phyloP scores from a whole-genome alignment of 2,797 vertebrate genomes.

The Cynodonichthys magdalenae region DNA sequence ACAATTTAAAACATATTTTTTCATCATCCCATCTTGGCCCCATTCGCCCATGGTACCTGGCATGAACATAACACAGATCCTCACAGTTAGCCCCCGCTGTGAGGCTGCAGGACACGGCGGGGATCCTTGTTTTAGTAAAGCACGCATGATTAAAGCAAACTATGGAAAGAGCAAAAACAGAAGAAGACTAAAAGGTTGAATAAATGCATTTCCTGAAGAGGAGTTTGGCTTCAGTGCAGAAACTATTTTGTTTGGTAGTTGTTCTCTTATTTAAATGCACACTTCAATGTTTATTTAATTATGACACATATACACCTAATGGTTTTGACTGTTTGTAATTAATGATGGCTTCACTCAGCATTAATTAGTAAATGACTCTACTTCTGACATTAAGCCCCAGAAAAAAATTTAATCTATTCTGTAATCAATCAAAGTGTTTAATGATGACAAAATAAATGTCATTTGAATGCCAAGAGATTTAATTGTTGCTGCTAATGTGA shows the following conservation, averaged over 20 bases:
- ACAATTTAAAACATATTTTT: neutral
- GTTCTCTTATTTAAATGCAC: slow-evolving; percentile 2
- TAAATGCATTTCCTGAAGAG: neutral
- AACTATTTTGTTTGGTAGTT: neutral
- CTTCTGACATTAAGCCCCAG: slow-evolving; percentile 50
- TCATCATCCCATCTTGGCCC: slow-evolving; percentile 3
- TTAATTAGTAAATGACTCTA: slow-evolving; percentile 64
- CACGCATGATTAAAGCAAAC: slow-evolving; percentile 10
- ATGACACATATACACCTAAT: slow-evolving; percentile 35
- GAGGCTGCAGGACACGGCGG: slow-evolving; percentile 5
- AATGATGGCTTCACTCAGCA: slow-evolving; percentile 44
- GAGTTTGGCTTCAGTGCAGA: neutral
- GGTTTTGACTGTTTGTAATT: slow-evolving; percentile 47
- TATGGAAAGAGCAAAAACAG: neutral
- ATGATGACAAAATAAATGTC: slow-evolving; percentile 69
- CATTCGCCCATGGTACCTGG: slow-evolving; percentile 1
- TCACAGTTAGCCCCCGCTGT: slow-evolving; percentile 10
- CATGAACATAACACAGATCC: neutral
- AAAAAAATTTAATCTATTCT: slow-evolving; percentile 39
- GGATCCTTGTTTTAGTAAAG: slow-evolving; percentile 9
- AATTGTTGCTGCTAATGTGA: slow-evolving; percentile 61
- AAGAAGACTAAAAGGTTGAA: slow-evolving; percentile 7
- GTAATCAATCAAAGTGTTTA: slow-evolving; percentile 64
- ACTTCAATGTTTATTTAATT: slow-evolving; percentile 26
- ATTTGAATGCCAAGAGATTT: slow-evolving; percentile 71